Conservation (phyloP, 2,888 invertebrate genomes). For the Drosophila seclusa region DNA sequence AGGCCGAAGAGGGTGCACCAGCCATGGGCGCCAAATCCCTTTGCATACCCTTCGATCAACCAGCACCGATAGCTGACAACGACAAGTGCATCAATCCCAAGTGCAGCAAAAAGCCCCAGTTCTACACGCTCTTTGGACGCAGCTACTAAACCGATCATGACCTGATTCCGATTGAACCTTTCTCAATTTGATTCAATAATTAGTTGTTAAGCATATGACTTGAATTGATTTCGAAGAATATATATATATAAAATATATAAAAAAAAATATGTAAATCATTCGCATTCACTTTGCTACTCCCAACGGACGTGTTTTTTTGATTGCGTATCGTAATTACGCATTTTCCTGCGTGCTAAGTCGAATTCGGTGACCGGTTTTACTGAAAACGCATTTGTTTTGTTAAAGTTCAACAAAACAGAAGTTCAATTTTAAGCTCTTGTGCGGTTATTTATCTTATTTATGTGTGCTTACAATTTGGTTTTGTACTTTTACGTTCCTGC, state of each 20-base stretch:
- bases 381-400: no score
- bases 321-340: no score
- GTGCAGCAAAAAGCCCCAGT: constrained; percentile 92
- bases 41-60: constrained; percentile 98
- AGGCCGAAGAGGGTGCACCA: constrained; percentile 92
- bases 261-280: not conserved
- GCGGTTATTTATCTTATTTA: no score
- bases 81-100: constrained; percentile 94
- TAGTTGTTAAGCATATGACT: constrained; percentile 30
- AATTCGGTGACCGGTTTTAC: no score
- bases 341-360: no score
- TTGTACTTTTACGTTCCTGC: no score
- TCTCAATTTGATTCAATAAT: not conserved
- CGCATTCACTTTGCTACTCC: no score
- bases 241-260: no score
- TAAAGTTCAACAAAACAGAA: no score
- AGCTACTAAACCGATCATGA: constrained; percentile 91
- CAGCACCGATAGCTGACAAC: constrained; percentile 87
- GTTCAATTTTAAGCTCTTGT: no score
- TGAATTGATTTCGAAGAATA: constrained; percentile 13
- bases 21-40: constrained; percentile 99
- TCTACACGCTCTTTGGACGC: constrained; percentile 96
- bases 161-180: not conserved
- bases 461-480: no score
- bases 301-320: no score